Conservation (phyloP, 2,888 invertebrate species). For the Vesta saturnalis region DNA sequence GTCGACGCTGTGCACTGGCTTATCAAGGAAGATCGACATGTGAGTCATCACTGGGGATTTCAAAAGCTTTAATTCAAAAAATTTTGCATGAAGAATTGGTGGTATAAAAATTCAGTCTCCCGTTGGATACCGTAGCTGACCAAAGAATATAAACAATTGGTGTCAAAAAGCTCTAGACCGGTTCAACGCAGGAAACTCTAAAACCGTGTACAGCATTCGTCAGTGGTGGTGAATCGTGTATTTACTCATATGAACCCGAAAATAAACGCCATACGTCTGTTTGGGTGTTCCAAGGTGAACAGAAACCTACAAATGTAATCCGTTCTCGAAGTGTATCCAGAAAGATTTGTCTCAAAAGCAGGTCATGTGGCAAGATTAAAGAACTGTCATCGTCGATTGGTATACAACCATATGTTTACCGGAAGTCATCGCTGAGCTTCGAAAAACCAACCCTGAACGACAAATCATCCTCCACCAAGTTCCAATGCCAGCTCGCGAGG, state of each 20-base stretch:
- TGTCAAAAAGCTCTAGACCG: background rate
- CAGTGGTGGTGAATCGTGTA: background rate
- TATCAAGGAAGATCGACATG: no score
- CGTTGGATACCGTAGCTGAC: background rate
- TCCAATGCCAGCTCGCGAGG: background rate
- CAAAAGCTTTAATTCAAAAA: no score
- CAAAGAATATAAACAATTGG: background rate
- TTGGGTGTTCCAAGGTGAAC: background rate
- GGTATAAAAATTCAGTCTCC: background rate
- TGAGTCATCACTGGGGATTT: background rate
- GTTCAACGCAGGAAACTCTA: no score
- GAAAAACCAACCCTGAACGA: background rate
- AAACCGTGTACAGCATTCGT: no score
- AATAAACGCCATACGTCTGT: background rate
- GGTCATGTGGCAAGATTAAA: no score
- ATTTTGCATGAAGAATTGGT: no score
- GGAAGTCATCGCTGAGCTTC: no score
- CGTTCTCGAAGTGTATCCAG: no score
- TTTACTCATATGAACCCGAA: background rate
- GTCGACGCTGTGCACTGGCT: no score
- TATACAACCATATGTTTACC: background rate
- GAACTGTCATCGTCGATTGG: no score
- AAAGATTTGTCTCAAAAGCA: no score
- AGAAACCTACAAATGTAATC: no score
- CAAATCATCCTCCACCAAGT: background rate